A percentile compares a stretch with the other conserved stretches of the same genome.
Evolutionary conservation across 2,888 invertebrate genomes (phyloP).

Genomic region (Aphelenchoides bicaudatus): DNA sequence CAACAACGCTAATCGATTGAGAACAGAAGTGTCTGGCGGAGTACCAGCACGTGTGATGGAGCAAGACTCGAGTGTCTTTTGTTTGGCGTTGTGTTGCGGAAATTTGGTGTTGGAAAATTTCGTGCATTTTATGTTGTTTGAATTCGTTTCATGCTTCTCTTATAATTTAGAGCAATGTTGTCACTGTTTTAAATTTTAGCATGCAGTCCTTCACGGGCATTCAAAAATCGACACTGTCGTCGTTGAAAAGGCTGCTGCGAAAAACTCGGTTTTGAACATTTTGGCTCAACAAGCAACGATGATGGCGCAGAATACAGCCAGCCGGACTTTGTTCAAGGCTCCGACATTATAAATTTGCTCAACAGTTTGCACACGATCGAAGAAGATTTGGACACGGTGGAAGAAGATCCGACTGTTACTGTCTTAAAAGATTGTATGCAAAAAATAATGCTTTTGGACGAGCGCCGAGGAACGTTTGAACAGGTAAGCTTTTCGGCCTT

Average conservation of each 20-base stretch:
- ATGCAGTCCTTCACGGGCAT: conserved; percentile 9
- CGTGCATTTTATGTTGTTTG: too few relatives aligned
- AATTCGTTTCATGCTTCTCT: too few relatives aligned
- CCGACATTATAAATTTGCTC: neutral
- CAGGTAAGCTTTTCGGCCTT: conserved; percentile 13
- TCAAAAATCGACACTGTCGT: neutral
- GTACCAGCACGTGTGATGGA: too few relatives aligned
- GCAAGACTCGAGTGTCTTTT: too few relatives aligned
- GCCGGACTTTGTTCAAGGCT: conserved; percentile 14
- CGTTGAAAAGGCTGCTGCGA: conserved; percentile 4
- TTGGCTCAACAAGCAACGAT: neutral
- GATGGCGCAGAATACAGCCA: conserved; percentile 5
- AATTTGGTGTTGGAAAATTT: too few relatives aligned
- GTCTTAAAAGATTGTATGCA: conserved; percentile 24
- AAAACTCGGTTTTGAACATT: conserved; percentile 2
- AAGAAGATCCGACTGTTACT: conserved; percentile 9
- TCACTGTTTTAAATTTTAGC: too few relatives aligned
- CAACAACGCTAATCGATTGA: too few relatives aligned
- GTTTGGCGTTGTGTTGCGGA: too few relatives aligned
- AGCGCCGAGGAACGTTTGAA: conserved; percentile 17
- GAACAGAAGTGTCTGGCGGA: too few relatives aligned
- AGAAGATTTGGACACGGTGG: conserved; percentile 7
- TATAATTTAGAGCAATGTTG: too few relatives aligned
- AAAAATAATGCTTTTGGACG: conserved; percentile 26
- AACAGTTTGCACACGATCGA: conserved; percentile 18